phyloP scores from a whole-genome alignment of 2,797 vertebrate genomes.

The Alauda arvensis region DNA sequence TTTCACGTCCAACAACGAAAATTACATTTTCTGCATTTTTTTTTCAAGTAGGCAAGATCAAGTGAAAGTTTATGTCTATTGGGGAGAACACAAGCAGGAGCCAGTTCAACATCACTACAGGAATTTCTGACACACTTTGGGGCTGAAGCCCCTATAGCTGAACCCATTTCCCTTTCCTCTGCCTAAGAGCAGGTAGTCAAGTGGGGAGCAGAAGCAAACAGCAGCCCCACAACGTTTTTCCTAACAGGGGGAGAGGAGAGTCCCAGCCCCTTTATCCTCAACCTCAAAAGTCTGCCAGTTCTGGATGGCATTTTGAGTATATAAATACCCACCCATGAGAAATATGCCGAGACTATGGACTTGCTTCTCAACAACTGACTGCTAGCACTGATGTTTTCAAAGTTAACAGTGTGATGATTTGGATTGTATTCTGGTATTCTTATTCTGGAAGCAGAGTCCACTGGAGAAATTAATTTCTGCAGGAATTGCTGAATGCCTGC shows the following conservation, averaged over 20 bases:
- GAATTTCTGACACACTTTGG: neutral
- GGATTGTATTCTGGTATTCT: neutral
- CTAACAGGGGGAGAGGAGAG: neutral
- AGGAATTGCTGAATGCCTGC: neutral
- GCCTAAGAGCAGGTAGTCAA: neutral
- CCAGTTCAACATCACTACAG: rapidly evolving
- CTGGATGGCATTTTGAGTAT: neutral
- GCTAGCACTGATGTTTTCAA: neutral
- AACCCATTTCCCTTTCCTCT: neutral
- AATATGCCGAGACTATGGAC: neutral
- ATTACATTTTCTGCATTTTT: neutral
- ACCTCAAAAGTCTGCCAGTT: neutral
- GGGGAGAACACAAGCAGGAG: neutral
- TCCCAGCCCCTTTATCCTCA: neutral
- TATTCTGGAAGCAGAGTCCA: neutral
- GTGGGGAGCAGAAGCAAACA: neutral
- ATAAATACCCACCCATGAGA: neutral
- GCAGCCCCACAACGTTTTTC: neutral
- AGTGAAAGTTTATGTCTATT: neutral
- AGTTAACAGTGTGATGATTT: neutral
- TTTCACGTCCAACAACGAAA: neutral
- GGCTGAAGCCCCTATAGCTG: neutral
- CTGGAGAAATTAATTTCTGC: constrained; percentile 26
- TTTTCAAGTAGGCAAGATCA: neutral
- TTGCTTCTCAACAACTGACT: neutral